Evolutionary conservation across 2,888 invertebrate species (phyloP).

Genomic region (Caenorhabditis sp.): DNA sequence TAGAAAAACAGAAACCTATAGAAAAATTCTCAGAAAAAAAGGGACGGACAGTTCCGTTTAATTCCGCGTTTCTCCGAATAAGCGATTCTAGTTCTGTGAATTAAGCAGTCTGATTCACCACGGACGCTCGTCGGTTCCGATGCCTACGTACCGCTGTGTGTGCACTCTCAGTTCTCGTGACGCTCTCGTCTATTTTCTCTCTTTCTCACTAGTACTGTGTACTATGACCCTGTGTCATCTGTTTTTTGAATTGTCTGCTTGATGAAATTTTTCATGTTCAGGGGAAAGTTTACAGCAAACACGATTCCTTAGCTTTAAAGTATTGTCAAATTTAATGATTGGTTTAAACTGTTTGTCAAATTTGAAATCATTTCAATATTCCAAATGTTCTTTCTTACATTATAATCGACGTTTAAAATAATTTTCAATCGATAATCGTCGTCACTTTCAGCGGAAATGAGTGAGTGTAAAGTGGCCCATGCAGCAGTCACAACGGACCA

Average conservation of each 20-base stretch:
- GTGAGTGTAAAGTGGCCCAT: not conserved
- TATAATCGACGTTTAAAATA: too few species aligned
- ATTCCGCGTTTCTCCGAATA: too few species aligned
- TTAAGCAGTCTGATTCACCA: constrained; percentile 18
- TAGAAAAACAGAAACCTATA: too few species aligned
- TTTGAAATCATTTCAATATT: too few species aligned
- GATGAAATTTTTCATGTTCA: not conserved
- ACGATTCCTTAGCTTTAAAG: too few species aligned
- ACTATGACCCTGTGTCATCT: constrained; percentile 22
- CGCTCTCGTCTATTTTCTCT: constrained; percentile 2
- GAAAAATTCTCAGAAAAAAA: not conserved
- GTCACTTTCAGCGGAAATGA: not conserved
- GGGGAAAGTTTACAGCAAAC: not conserved
- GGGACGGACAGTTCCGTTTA: not conserved
- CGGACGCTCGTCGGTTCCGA: constrained; percentile 24
- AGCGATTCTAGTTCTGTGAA: too few species aligned
- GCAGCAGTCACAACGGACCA: constrained; percentile 23
- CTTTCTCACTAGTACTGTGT: constrained; percentile 11
- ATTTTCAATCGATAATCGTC: not conserved
- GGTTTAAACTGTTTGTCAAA: too few species aligned
- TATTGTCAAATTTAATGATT: too few species aligned
- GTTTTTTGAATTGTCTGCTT: constrained; percentile 4
- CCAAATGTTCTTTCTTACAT: too few species aligned
- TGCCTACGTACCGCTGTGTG: constrained; percentile 26
- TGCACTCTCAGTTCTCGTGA: constrained; percentile 53